Conservation (phyloP, 2,888 invertebrate genomes). For the Dyspetes luteomarginatus region DNA sequence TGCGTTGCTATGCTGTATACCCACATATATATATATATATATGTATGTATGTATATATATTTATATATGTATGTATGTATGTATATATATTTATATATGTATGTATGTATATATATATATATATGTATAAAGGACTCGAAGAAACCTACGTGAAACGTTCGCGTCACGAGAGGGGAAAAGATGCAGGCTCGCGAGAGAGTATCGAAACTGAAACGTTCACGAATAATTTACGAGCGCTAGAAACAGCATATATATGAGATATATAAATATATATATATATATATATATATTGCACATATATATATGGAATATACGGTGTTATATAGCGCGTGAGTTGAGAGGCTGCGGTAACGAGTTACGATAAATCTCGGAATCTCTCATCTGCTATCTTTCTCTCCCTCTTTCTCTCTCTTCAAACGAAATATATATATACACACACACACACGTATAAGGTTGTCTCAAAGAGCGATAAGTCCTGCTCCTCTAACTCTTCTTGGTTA, state of each 20-base stretch:
- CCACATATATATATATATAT: not conserved
- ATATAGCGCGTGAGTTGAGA: conserved; percentile 62
- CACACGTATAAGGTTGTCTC: conserved; percentile 21
- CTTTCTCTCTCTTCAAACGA: conserved; percentile 13
- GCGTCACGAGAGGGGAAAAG: conserved; percentile 45
- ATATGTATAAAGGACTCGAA: conserved; percentile 10
- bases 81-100: not conserved
- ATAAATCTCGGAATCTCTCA: conserved; percentile 71
- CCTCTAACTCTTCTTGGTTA: conserved; percentile 16
- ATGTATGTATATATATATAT: not conserved
- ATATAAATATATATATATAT: conserved; percentile 6
- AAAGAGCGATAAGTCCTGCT: conserved; percentile 51
- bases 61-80: not conserved
- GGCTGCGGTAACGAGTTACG: conserved; percentile 70
- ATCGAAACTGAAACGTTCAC: conserved; percentile 65
- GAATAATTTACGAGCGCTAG: conserved; percentile 63
- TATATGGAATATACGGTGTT: not conserved
- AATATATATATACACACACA: conserved; percentile 17
- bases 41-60: not conserved
- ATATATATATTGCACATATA: conserved; percentile 4
- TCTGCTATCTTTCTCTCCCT: conserved; percentile 22
- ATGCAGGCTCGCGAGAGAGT: conserved; percentile 38
- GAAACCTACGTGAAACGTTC: conserved; percentile 34
- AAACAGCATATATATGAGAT: conserved; percentile 9
- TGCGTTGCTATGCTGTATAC: conserved; percentile 22